phyloP scores from a whole-genome alignment of 2,113 vertebrate genomes.

The Orthonyx spaldingii region DNA sequence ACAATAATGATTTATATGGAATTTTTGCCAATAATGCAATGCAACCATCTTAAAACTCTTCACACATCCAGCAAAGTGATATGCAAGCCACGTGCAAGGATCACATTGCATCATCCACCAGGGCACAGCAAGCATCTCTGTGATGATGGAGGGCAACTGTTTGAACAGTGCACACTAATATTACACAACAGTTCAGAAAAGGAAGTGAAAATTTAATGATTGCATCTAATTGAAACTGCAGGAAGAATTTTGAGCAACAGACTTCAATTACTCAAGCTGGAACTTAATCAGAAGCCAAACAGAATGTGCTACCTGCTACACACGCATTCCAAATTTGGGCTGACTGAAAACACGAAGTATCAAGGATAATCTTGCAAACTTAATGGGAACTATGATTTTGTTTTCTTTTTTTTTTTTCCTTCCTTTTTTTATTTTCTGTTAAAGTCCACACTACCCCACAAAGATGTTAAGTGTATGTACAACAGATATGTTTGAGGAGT shows the following conservation, averaged over 20 bases:
- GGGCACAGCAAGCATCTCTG: background rate
- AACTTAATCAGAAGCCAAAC: background rate
- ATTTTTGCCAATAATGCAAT: background rate
- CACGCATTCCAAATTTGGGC: background rate
- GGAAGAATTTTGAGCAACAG: conserved; percentile 7
- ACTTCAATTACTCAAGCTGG: background rate
- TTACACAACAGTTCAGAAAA: conserved; percentile 30
- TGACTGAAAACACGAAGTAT: background rate
- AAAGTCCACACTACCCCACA: background rate
- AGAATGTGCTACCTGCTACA: background rate
- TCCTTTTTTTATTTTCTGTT: background rate
- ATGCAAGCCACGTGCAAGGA: background rate
- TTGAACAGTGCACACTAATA: background rate
- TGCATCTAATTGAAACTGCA: conserved; percentile 32
- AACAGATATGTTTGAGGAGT: background rate
- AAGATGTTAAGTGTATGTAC: background rate
- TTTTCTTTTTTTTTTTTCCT: fast-evolving
- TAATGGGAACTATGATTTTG: background rate
- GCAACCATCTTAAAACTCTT: background rate
- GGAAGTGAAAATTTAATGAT: conserved; percentile 52
- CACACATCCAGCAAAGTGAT: background rate
- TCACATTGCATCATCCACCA: background rate
- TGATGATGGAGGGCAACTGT: background rate
- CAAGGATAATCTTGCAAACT: background rate
- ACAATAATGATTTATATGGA: background rate